A percentile compares a stretch with the other conserved stretches of the same genome.
phyloP scores from a whole-genome alignment of 2,113 vertebrate genomes.

The Orycteropus afer region DNA sequence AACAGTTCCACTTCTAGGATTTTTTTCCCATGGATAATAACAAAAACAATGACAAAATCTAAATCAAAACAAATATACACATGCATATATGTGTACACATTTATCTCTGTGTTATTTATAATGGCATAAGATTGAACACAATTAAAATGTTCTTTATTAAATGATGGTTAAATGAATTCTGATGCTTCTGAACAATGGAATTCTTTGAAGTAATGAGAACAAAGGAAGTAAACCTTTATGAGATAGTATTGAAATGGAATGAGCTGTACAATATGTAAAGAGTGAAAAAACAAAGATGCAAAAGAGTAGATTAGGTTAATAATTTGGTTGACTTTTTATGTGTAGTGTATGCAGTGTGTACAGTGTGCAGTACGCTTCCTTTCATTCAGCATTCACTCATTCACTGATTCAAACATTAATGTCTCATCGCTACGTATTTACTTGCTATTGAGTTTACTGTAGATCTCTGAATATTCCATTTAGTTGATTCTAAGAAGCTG shows the following conservation, averaged over 20 bases:
- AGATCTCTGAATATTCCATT: conserved; percentile 2
- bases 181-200: not conserved
- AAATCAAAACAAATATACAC: not conserved
- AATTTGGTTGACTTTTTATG: no score
- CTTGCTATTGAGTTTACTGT: not conserved
- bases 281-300: not conserved
- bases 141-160: not conserved
- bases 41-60: not conserved
- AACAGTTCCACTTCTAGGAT: not conserved
- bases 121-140: not conserved
- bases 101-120: conserved; percentile 21
- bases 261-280: not conserved
- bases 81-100: not conserved
- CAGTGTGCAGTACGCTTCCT: not conserved
- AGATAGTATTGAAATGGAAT: not conserved
- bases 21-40: not conserved
- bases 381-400: not conserved
- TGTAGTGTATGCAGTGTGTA: no score
- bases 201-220: not conserved
- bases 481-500: not conserved
- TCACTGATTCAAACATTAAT: not conserved
- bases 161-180: not conserved
- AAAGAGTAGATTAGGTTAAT: not conserved
- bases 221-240: not conserved
- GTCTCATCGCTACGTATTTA: not conserved